Conservation (phyloP, 2,888 invertebrate species). For the Nysson spinosus region DNA sequence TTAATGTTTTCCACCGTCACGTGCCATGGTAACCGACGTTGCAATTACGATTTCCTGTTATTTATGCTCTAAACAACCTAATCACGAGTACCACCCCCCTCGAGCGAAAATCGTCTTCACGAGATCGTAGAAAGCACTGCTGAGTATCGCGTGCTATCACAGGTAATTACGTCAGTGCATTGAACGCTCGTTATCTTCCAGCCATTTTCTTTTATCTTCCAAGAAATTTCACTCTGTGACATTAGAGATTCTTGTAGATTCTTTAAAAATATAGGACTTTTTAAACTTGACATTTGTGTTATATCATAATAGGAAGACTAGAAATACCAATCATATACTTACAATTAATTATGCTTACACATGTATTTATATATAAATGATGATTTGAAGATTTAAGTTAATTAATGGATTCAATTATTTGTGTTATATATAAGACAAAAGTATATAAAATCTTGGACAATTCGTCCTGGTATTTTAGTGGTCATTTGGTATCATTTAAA, state of each 20-base stretch:
- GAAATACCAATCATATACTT: no score
- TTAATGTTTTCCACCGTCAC: conserved; percentile 34
- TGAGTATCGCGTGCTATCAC: conserved; percentile 24
- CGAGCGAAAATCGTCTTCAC: conserved; percentile 9
- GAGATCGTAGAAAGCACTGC: conserved; percentile 14
- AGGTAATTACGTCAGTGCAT: conserved; percentile 36
- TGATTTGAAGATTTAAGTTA: no score
- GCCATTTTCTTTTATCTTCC: conserved; percentile 3
- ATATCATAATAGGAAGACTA: no score
- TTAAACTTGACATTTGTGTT: no score
- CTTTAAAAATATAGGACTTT: not conserved
- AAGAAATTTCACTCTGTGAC: not conserved
- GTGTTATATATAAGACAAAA: no score
- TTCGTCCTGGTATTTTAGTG: no score
- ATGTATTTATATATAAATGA: no score
- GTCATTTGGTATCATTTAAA: no score
- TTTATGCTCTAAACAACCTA: conserved; percentile 11
- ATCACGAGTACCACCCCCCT: conserved; percentile 9
- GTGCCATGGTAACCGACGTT: conserved; percentile 33
- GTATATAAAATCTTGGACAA: no score
- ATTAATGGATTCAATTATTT: no score
- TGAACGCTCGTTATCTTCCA: conserved; percentile 25
- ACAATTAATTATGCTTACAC: no score
- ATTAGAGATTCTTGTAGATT: not conserved
- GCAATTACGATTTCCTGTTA: conserved; percentile 54